Evolutionary conservation across 2,797 vertebrate species (phyloP).

Genomic region (Eulemur coronatus): DNA sequence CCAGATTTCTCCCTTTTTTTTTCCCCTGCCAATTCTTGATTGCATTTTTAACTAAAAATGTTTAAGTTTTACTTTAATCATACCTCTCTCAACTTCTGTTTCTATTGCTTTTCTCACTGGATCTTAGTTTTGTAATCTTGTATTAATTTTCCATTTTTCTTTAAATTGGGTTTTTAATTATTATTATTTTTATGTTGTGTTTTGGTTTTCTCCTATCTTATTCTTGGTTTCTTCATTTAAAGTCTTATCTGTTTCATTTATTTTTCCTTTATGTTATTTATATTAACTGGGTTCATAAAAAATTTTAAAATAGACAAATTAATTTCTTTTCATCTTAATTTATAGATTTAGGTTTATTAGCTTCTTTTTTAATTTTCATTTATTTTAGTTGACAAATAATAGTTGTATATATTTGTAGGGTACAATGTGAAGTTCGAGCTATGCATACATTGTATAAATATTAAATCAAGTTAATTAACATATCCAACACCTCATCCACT

Average conservation of each 20-base stretch:
- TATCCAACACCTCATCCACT: neutral
- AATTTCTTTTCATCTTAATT: slow-evolving; percentile 7
- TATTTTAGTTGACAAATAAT: neutral
- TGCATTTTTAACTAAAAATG: neutral
- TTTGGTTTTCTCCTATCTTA: neutral
- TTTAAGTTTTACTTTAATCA: neutral
- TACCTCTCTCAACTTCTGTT: neutral
- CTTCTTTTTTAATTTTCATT: neutral
- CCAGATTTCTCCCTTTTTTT: neutral
- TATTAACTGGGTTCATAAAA: neutral
- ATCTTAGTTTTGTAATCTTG: neutral
- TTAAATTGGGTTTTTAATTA: neutral
- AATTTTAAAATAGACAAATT: neutral
- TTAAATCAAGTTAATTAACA: neutral
- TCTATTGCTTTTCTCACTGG: neutral
- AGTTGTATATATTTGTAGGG: neutral
- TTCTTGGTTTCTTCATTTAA: neutral
- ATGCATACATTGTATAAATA: neutral
- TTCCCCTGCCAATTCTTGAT: neutral
- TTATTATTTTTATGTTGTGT: neutral
- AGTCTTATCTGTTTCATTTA: neutral
- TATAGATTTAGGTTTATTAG: neutral
- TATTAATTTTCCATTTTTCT: slow-evolving; percentile 7
- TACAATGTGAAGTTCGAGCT: neutral
- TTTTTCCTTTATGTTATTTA: slow-evolving; percentile 17